These are phyloP conservation scores for Sigmodon hispidus DNA, from an alignment of 2,113 vertebrate species.

Conservation along the genomic window DNA sequence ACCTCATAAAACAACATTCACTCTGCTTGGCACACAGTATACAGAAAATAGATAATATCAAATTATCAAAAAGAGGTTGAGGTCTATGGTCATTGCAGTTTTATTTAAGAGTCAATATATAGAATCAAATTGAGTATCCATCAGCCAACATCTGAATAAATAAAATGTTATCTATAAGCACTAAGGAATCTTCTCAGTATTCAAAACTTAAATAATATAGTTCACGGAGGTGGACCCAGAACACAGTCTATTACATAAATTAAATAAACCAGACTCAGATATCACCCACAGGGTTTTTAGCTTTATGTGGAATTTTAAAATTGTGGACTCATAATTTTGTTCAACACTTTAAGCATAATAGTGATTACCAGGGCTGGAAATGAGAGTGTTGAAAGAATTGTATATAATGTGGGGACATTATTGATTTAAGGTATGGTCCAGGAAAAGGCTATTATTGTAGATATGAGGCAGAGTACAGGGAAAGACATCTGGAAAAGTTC, in stretches of 20 bases:
- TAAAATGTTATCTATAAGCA: not conserved
- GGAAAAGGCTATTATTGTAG: not conserved
- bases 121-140: not conserved
- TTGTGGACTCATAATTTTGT: not conserved
- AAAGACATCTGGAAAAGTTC: not conserved
- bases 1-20: not conserved
- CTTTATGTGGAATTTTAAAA: not conserved
- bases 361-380: not conserved
- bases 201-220: not conserved
- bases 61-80: not conserved
- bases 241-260: not conserved
- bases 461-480: not conserved
- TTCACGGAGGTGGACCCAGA: not conserved
- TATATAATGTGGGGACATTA: not conserved
- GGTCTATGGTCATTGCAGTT: not conserved
- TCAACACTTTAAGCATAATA: not conserved
- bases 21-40: not conserved
- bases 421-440: no score
- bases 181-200: not conserved
- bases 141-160: not conserved
- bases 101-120: not conserved
- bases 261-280: not conserved
- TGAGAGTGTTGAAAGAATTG: not conserved
- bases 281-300: not conserved
- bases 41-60: not conserved